Evolutionary conservation across 2,797 vertebrate genomes (phyloP).

Genomic region (Chelon auratus): DNA sequence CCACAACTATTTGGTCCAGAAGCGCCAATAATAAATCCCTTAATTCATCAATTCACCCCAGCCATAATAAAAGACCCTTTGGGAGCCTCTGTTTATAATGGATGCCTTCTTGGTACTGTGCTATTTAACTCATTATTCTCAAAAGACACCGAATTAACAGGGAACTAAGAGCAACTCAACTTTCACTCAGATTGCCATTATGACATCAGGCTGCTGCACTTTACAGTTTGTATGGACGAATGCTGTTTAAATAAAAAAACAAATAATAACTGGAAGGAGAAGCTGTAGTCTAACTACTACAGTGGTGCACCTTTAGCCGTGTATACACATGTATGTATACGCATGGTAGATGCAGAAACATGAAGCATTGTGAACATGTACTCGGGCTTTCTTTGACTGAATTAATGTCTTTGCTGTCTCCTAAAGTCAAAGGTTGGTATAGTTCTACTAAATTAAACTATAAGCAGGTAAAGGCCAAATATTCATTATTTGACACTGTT

Average conservation of each 20-base stretch:
- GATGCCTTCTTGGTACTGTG: not conserved
- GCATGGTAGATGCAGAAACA: too few species aligned
- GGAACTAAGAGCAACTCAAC: not conserved
- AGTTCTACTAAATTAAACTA: not conserved
- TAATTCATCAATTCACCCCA: not conserved
- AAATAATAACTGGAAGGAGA: not conserved
- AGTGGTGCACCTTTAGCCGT: not conserved
- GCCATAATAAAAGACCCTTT: not conserved
- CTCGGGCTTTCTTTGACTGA: not conserved
- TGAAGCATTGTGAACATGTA: not conserved
- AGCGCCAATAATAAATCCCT: not conserved
- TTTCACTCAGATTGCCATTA: not conserved
- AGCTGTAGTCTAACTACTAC: not conserved
- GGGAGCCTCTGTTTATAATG: not conserved
- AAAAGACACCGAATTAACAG: not conserved
- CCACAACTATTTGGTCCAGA: too few species aligned
- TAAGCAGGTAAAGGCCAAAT: too few species aligned
- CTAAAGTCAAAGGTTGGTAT: not conserved
- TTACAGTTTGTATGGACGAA: not conserved
- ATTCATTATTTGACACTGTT: not conserved
- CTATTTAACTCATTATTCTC: not conserved
- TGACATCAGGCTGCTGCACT: not conserved
- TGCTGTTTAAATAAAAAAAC: not conserved
- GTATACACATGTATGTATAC: not conserved
- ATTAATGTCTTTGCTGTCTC: too few species aligned